phyloP scores from a whole-genome alignment of 2,797 vertebrate species.

The Austrolebias charrua region DNA sequence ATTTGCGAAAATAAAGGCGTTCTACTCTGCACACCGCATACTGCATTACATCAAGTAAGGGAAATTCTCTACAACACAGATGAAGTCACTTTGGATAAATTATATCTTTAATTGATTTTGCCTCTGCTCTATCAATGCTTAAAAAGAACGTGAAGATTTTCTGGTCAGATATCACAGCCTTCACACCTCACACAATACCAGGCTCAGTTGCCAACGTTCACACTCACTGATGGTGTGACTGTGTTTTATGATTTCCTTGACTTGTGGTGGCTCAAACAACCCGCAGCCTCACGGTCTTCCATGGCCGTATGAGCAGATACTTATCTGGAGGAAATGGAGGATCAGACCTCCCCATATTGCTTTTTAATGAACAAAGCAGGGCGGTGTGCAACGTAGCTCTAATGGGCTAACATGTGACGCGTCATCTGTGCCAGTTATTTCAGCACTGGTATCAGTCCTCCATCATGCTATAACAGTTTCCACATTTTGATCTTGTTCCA shows the following conservation, averaged over 20 bases:
- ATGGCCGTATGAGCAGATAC: constrained; percentile 58
- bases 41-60: constrained; percentile 14
- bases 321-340: constrained; percentile 71
- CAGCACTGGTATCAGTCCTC: constrained; percentile 33
- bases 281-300: constrained; percentile 45
- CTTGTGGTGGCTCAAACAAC: constrained; percentile 42
- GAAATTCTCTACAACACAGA: constrained; percentile 13
- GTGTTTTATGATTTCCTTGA: constrained; percentile 28
- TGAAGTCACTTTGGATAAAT: constrained; percentile 59
- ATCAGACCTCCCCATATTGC: constrained; percentile 67
- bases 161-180: constrained; percentile 21
- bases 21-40: background rate
- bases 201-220: constrained; percentile 41
- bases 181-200: constrained; percentile 33
- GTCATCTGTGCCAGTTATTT: constrained; percentile 51
- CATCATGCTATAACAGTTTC: constrained; percentile 33
- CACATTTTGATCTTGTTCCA: constrained; percentile 24
- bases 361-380: constrained; percentile 73
- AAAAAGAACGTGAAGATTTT: constrained; percentile 34
- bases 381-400: constrained; percentile 31
- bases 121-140: constrained; percentile 36
- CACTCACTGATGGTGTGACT: constrained; percentile 36
- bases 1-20: constrained; percentile 53
- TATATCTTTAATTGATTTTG: constrained; percentile 46
- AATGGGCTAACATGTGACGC: constrained; percentile 57